Evolutionary conservation across 2,797 vertebrate species (phyloP).

Genomic region (Microchirus variegatus): DNA sequence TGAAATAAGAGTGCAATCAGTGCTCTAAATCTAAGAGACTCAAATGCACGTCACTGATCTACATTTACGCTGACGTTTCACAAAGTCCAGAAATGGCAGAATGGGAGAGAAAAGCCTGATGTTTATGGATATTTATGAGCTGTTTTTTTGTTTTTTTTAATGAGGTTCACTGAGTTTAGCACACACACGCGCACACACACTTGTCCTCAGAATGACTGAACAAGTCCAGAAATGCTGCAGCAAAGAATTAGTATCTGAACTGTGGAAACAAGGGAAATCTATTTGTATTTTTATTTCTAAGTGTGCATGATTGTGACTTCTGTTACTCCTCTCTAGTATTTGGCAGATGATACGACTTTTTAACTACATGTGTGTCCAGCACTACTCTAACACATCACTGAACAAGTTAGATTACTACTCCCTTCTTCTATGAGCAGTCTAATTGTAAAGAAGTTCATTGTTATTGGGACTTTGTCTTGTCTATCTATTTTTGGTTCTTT

Average conservation of each 20-base stretch:
- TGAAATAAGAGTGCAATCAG: conserved; percentile 67
- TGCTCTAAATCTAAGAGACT: conserved; percentile 60
- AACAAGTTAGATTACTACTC: too few relatives aligned
- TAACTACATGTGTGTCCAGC: conserved; percentile 1
- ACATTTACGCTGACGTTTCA: conserved; percentile 57
- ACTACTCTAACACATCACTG: too few relatives aligned
- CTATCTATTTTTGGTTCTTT: too few relatives aligned
- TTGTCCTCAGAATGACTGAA: background rate
- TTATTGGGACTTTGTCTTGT: too few relatives aligned
- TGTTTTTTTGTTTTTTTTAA: conserved; percentile 2
- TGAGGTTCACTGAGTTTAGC: conserved; percentile 17
- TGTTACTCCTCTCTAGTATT: too few relatives aligned
- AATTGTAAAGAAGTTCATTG: too few relatives aligned
- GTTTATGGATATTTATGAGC: background rate
- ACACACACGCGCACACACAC: conserved; percentile 15
- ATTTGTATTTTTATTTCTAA: background rate
- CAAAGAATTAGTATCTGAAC: conserved; percentile 19
- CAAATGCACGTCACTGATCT: conserved; percentile 54
- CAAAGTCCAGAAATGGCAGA: conserved; percentile 32
- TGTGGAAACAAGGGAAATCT: conserved; percentile 11
- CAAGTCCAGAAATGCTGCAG: conserved; percentile 9
- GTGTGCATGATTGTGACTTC: too few relatives aligned
- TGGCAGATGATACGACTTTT: background rate
- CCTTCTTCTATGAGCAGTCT: too few relatives aligned
- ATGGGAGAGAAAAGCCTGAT: conserved; percentile 15